phyloP scores from a whole-genome alignment of 2,888 invertebrate genomes.

The Cotesia congregata region DNA sequence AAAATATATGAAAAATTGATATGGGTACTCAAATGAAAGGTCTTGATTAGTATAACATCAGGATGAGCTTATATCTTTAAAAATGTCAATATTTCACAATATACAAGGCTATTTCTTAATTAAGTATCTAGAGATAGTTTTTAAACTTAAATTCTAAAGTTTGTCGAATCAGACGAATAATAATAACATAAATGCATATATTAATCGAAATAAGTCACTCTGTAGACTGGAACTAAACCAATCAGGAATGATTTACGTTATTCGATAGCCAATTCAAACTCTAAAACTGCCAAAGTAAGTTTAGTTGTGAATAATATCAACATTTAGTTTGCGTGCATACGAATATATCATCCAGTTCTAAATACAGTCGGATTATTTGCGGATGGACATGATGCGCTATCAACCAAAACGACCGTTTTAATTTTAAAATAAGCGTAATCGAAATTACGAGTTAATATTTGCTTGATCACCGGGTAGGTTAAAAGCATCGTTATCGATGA shows the following conservation, averaged over 20 bases:
- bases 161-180: no score
- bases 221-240: neutral
- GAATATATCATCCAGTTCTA: neutral
- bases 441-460: neutral
- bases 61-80: no score
- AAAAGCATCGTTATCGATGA: neutral
- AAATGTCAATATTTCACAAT: no score
- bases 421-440: neutral
- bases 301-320: neutral
- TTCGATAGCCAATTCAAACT: neutral
- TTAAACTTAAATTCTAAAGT: no score
- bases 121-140: no score
- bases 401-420: neutral
- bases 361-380: neutral
- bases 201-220: neutral
- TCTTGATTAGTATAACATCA: no score
- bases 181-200: no score
- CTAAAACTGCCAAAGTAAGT: neutral
- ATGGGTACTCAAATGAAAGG: no score
- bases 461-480: neutral
- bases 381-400: neutral
- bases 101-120: no score
- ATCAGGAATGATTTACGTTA: neutral
- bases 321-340: neutral
- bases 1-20: no score